phyloP scores from a whole-genome alignment of 2,113 vertebrate genomes.

The Heloderma charlesbogerti region DNA sequence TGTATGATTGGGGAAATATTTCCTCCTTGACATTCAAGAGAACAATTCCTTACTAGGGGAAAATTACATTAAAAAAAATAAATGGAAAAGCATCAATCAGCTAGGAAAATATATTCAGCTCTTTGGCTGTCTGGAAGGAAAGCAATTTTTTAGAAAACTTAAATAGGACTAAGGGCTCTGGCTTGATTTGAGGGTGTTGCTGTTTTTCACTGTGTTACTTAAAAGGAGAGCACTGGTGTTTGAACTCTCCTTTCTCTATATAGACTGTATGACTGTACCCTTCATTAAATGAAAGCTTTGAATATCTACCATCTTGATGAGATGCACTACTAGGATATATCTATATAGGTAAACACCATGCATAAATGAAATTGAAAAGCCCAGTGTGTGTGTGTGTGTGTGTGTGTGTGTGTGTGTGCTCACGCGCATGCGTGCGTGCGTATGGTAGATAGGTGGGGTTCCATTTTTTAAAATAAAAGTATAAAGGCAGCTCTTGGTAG shows the following conservation, averaged over 20 bases:
- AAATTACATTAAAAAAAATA: conserved; percentile 82
- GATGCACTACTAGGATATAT: conserved; percentile 20
- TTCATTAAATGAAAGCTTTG: conserved; percentile 56
- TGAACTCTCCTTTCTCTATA: conserved; percentile 41
- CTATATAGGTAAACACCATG: conserved; percentile 31
- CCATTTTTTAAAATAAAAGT: too few species aligned
- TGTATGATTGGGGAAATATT: conserved; percentile 76
- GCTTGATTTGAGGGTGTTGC: conserved; percentile 45
- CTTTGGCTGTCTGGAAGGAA: conserved; percentile 71
- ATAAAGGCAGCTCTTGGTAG: not conserved
- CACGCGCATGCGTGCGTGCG: too few species aligned
- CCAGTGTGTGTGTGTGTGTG: not conserved
- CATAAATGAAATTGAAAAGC: conserved; percentile 41
- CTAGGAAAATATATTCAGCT: conserved; percentile 75
- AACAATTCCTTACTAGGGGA: conserved; percentile 76
- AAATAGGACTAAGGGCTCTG: conserved; percentile 68
- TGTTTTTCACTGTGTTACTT: conserved; percentile 43
- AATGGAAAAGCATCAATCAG: conserved; percentile 85
- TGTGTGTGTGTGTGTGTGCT: too few species aligned
- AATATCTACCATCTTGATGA: conserved; percentile 58
- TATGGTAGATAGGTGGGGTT: too few species aligned
- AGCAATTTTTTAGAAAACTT: conserved; percentile 66
- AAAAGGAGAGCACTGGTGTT: conserved; percentile 58
- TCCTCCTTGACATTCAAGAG: conserved; percentile 80
- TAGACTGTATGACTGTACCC: conserved; percentile 34